phyloP scores from a whole-genome alignment of 2,888 invertebrate genomes.

The Caenorhabditis japonica region DNA sequence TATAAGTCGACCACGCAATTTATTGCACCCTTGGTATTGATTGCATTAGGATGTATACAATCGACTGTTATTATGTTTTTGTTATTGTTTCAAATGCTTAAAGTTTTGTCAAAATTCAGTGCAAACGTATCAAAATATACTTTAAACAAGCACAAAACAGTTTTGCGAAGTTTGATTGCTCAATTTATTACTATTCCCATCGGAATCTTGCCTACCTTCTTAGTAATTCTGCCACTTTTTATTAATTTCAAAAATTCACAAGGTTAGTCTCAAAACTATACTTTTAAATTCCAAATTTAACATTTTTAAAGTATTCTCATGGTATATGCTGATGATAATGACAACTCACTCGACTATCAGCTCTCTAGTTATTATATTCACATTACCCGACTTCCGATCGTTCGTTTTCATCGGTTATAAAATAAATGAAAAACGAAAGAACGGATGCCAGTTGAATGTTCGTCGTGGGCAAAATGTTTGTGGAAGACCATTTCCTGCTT shows the following conservation, averaged over 20 bases:
- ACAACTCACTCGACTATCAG: conserved; percentile 25
- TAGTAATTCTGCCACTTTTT: conserved; percentile 1
- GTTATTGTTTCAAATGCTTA: conserved; percentile 11
- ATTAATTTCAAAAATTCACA: conserved; percentile 13
- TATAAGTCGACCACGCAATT: conserved; percentile 5
- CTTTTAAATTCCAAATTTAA: background rate
- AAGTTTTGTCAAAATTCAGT: background rate
- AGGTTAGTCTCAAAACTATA: background rate
- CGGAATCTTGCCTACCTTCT: conserved; percentile 13
- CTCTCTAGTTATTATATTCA: conserved; percentile 20
- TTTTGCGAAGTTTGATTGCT: conserved; percentile 12
- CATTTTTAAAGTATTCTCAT: conserved; percentile 5
- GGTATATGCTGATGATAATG: conserved; percentile 17
- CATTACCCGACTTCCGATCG: conserved; percentile 12
- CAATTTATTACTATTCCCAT: conserved; percentile 25
- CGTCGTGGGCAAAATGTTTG: background rate
- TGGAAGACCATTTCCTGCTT: too few relatives aligned
- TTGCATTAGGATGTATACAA: conserved; percentile 1
- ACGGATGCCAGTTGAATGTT: too few relatives aligned
- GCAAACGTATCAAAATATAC: too few relatives aligned
- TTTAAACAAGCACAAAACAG: conserved; percentile 10
- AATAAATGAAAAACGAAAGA: too few relatives aligned
- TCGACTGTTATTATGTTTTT: conserved; percentile 2
- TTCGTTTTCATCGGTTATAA: conserved; percentile 21
- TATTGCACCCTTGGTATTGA: background rate